Base-by-base conservation (phyloP, 2,888 invertebrate genomes). In the Drosophila pseudotalamancana region DNA sequence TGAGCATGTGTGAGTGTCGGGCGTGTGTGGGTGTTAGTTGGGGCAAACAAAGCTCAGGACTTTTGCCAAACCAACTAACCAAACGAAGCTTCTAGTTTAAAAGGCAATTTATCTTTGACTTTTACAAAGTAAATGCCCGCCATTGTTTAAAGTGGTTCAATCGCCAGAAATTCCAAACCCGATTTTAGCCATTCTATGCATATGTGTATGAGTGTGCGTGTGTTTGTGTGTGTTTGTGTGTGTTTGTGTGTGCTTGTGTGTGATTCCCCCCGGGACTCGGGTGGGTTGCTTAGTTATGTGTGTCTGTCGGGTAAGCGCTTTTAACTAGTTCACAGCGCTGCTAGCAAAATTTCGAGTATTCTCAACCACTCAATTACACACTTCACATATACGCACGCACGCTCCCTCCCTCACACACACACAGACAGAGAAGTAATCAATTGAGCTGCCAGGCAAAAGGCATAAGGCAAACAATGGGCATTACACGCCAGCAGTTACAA, bases 51-150 rank as follows among this genome's bases (percentile, higher is more conserved):
- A 83, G 81, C 63, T 40, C 70, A 84, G 85, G 81, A 84, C 81
- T 76, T 73, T 72, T 66, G 56, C 48, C 51, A 71, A 51, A 43
- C 54, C 74, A 67, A 77, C 78, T 74, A 71, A 77, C 70, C 74
- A 65, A 77, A 74, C 71, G 77, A 54, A 80, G 87, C 74, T 72
- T 71, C 85, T 87, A 81, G 87, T 84, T 81, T 81, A 81, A 81
- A 81, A 81, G 81, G 84, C 81, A 87, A 81, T 81, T 81, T 81
- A 81, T 81, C 81, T 81, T 81, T 81, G 87, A 87, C 87, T 81
- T 87, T 77, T 37, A 50, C 67, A 57, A 86, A 86, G 83, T 76
- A 80, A 80, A 79, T 83, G 66, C 71, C 62, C 66, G 77, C 81
- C 78, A 84, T 81, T 81, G 81, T 81, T 81, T 84, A 87, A 80